A percentile compares a stretch with the other conserved stretches of the same genome.
These are phyloP conservation scores for Drosophila birchii DNA, from an alignment of 2,888 invertebrate genomes.

Conservation along the genomic window DNA sequence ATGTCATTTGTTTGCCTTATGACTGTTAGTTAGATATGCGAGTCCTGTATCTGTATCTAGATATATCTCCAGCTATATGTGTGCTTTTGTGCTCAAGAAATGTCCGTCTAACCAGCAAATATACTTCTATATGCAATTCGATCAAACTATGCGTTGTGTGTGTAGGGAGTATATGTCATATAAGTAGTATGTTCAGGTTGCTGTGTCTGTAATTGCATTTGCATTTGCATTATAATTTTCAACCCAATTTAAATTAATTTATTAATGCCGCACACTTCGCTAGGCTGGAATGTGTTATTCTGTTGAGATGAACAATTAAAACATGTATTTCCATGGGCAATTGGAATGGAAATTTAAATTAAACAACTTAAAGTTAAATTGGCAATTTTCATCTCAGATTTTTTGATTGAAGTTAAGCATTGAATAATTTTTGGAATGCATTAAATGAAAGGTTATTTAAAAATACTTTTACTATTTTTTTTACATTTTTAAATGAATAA, in stretches of 20 bases:
- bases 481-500: neutral
- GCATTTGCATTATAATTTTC: constrained; percentile 20
- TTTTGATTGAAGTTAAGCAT: neutral
- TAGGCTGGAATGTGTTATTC: neutral
- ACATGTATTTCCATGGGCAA: neutral
- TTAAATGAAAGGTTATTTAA: neutral
- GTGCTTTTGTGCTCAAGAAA: constrained; percentile 16
- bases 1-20: constrained; percentile 58
- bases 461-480: neutral
- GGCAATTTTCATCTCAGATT: neutral
- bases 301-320: constrained; percentile 5
- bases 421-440: neutral
- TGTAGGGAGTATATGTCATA: constrained; percentile 18
- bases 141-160: constrained; percentile 12
- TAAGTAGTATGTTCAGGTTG: constrained; percentile 13
- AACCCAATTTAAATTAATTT: constrained; percentile 30
- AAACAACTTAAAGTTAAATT: constrained; percentile 1
- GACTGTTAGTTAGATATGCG: constrained; percentile 28
- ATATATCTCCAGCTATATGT: constrained; percentile 11
- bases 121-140: constrained; percentile 20
- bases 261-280: constrained; percentile 31
- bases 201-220: constrained; percentile 20
- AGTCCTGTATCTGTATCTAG: constrained; percentile 14
- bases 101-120: constrained; percentile 15
- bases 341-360: neutral